phyloP scores from a whole-genome alignment of 1,140 invertebrate genomes.

The Spodoptera frugiperda region DNA sequence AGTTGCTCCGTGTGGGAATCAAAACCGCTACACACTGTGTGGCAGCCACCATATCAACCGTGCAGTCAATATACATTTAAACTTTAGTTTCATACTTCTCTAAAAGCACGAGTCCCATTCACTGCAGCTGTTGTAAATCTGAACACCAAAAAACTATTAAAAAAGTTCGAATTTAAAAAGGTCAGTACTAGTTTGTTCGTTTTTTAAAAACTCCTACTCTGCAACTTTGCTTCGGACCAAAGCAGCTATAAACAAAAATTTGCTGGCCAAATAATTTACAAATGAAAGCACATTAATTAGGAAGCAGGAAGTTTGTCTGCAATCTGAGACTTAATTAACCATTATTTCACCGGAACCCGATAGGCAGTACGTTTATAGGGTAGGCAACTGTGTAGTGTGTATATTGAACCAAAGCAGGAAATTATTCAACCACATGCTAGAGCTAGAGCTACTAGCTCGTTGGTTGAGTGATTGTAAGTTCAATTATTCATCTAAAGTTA shows the following conservation, averaged over 20 bases:
- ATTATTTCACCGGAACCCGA: not conserved
- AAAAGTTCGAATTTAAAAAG: not conserved
- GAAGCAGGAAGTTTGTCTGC: not conserved
- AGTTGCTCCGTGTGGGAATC: too few relatives aligned
- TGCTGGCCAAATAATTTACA: not conserved
- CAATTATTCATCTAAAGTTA: too few relatives aligned
- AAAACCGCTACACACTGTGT: too few relatives aligned
- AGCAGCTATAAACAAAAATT: not conserved
- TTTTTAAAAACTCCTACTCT: not conserved
- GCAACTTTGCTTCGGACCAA: too few relatives aligned
- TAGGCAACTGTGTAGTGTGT: not conserved
- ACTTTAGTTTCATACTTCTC: too few relatives aligned
- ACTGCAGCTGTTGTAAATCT: too few relatives aligned
- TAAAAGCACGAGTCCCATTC: too few relatives aligned
- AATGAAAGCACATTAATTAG: not conserved
- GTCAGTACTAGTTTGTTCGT: not conserved
- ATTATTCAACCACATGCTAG: not conserved
- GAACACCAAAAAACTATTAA: too few relatives aligned
- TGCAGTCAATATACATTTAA: too few relatives aligned
- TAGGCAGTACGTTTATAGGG: not conserved
- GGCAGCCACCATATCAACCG: too few relatives aligned
- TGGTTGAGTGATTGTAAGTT: too few relatives aligned
- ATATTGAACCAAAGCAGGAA: not conserved
- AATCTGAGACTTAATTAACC: slow-evolving; percentile 9
- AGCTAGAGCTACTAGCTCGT: not conserved